Conservation (phyloP, 1,140 invertebrate genomes). For the Caerostris darwini region DNA sequence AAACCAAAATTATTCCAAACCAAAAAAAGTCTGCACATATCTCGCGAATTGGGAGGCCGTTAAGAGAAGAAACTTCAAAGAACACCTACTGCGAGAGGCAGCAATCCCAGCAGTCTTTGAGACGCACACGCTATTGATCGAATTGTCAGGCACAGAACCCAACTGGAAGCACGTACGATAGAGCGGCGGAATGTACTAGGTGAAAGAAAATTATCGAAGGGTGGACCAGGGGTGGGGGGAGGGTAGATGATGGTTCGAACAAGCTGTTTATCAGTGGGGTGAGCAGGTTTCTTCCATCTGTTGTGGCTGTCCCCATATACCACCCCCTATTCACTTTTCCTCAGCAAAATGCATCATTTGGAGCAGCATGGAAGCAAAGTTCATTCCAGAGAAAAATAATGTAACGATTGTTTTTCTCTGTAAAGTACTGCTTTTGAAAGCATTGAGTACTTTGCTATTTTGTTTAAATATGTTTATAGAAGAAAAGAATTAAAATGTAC, state of each 20-base stretch:
- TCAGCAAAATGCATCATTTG: not conserved
- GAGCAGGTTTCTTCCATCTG: conserved; percentile 29
- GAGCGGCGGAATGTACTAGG: conserved; percentile 34
- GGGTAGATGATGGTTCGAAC: conserved; percentile 44
- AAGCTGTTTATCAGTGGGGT: conserved; percentile 54
- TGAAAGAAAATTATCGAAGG: conserved; percentile 57
- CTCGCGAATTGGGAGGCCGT: too few relatives aligned
- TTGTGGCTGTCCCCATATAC: not conserved
- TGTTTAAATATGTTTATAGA: too few relatives aligned
- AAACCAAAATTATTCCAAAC: too few relatives aligned
- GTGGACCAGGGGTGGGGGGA: not conserved
- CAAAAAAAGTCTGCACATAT: too few relatives aligned
- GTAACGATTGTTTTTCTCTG: not conserved
- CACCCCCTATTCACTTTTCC: not conserved
- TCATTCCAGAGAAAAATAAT: not conserved
- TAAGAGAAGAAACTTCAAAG: not conserved
- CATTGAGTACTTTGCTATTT: too few relatives aligned
- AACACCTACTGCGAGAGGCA: conserved; percentile 9
- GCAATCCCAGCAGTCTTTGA: conserved; percentile 50
- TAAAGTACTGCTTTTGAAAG: too few relatives aligned
- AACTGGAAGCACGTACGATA: conserved; percentile 3
- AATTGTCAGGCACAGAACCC: conserved; percentile 9
- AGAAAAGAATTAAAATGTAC: too few relatives aligned
- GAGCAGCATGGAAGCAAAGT: not conserved
- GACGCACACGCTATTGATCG: conserved; percentile 57